Base-by-base conservation (phyloP, 92 coral and sea anemone genomes). In the Anthopleura xanthogrammica region DNA sequence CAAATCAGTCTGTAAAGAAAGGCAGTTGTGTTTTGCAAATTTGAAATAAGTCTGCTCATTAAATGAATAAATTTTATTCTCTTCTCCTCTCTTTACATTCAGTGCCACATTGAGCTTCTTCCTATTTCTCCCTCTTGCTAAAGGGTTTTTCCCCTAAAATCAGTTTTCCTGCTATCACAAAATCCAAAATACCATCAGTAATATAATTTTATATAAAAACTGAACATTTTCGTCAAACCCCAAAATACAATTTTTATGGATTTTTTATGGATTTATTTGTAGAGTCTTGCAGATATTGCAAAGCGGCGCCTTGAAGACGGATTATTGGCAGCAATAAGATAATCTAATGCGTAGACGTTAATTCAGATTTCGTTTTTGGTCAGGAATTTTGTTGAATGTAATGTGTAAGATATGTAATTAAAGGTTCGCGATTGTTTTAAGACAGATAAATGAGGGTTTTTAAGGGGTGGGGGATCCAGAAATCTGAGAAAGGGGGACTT, bases 251-350 rank as follows among this genome's bases (percentile, higher is more conserved):
- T 50, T 22, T 22, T 20, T 19, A 24, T 48, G 72, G 3, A 7
- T 24, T 39, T 56, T 39, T 46, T 83, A 7, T 50, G 66, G 24
- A 12, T 24, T 60, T 77, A 60, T 55, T 90, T 80, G 36, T 42
- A 95, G 98, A 92, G 97, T 41, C 92, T 95, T 56, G 68, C 98
- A 48, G 93, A 94, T 73, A 90, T 95, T 80, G 95, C 96, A 54
- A 90, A 88, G 73, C 87, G 91, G 80, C 87, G 96, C 77, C 90
- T 88, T 36, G 88, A 88, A 85, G 98, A 95, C 83, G 98, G 98
- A 58, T 88, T 95, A 66, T 79, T 94, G 7, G 98, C 98, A 76
- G 98, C 98, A 52, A 73, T 95, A 14, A 79, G 88, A 76, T 95
- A 74, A 90, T 65, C 2, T 68, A 55, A 72, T 42, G 5, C 5